Evolutionary conservation across 1,140 invertebrate genomes (phyloP).

Genomic region (Akabosia matsudoensis): DNA sequence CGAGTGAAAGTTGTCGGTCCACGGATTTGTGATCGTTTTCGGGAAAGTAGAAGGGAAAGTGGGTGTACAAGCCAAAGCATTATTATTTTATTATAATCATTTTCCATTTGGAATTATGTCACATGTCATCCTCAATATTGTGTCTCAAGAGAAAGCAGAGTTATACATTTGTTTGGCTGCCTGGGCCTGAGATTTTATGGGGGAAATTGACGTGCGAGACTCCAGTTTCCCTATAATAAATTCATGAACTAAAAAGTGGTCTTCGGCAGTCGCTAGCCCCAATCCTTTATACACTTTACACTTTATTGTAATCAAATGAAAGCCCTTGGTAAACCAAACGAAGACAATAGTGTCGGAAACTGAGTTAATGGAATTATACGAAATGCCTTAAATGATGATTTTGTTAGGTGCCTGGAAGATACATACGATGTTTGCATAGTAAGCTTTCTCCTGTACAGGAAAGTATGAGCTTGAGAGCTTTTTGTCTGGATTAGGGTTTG

Average conservation of each 20-base stretch:
- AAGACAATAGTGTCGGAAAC: not conserved
- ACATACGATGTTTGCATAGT: no score
- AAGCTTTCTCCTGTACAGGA: no score
- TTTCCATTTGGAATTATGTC: conserved; percentile 5
- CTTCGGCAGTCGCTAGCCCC: not conserved
- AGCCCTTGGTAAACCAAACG: no score
- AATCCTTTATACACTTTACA: not conserved
- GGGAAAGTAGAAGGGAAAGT: not conserved
- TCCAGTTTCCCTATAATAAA: conserved; percentile 16
- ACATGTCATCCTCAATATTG: not conserved
- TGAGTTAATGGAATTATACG: not conserved
- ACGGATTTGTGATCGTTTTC: not conserved
- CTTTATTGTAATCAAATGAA: not conserved
- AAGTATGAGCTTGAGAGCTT: no score
- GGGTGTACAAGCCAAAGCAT: not conserved
- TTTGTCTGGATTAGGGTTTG: no score
- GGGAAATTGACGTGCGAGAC: not conserved
- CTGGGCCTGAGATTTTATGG: not conserved
- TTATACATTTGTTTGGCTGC: not conserved
- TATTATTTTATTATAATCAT: not conserved
- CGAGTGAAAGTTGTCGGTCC: no score
- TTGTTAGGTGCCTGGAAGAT: not conserved
- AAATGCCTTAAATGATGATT: not conserved
- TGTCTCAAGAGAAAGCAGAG: not conserved
- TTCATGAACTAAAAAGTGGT: conserved; percentile 3